Percentiles rank a stretch among this genome's conserved stretches.
Evolutionary conservation across 2,113 vertebrate species (phyloP).

Genomic region (Lynx canadensis): DNA sequence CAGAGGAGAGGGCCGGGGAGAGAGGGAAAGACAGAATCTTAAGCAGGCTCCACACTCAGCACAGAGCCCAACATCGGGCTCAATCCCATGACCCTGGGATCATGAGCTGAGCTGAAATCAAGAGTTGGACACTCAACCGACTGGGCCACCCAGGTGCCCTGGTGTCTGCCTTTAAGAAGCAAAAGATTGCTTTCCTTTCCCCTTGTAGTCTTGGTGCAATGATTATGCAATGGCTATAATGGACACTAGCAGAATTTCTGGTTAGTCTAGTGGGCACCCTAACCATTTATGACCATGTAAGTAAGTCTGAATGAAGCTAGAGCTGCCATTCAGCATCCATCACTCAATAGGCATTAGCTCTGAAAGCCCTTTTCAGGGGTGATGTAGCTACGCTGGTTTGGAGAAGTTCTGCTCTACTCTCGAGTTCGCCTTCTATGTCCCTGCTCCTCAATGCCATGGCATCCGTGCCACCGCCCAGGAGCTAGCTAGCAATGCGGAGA

Average conservation of each 20-base stretch:
- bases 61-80: no score
- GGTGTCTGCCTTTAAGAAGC: not conserved
- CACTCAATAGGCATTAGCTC: not conserved
- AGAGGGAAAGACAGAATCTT: no score
- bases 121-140: no score
- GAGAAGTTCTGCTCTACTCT: not conserved
- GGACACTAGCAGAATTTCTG: not conserved
- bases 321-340: not conserved
- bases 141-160: no score
- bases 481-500: not conserved
- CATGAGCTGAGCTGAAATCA: no score
- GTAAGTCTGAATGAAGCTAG: not conserved
- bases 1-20: no score
- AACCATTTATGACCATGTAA: not conserved
- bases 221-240: not conserved
- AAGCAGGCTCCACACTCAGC: no score
- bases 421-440: not conserved
- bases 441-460: not conserved
- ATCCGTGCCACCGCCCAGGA: fast-evolving
- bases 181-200: not conserved
- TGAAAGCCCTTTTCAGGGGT: not conserved
- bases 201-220: not conserved
- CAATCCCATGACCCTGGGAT: no score
- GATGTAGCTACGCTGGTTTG: fast-evolving
- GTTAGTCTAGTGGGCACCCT: not conserved